These are phyloP conservation scores for Spheniscus mendiculus DNA, from an alignment of 2,113 vertebrate genomes.

Conservation along the genomic window DNA sequence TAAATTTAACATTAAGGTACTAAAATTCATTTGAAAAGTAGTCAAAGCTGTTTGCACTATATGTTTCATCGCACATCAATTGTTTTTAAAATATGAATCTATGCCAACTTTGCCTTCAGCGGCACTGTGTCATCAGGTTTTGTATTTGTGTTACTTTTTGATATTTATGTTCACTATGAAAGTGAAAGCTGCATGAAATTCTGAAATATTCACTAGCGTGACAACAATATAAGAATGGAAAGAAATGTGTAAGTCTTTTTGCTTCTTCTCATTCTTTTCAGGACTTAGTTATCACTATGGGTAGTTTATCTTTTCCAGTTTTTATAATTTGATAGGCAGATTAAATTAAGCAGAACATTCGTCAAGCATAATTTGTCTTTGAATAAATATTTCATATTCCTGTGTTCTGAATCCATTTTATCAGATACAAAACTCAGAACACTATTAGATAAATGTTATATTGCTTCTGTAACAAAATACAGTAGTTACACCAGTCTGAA, in stretches of 20 bases:
- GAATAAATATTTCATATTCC: background rate
- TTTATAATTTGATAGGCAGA: background rate
- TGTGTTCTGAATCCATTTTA: background rate
- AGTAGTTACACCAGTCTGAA: background rate
- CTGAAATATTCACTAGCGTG: background rate
- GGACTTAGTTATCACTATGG: background rate
- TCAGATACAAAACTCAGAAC: background rate
- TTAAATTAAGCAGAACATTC: background rate
- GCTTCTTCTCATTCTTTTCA: background rate
- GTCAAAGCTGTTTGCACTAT: background rate
- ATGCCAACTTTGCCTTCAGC: background rate
- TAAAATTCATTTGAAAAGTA: background rate
- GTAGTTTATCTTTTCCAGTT: background rate
- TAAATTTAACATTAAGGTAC: background rate
- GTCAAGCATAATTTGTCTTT: background rate
- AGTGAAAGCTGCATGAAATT: background rate
- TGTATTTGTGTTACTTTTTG: background rate
- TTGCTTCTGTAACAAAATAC: background rate
- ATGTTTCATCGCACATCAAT: background rate
- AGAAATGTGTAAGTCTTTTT: background rate
- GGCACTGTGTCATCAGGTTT: background rate
- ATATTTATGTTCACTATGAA: background rate
- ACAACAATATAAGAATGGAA: background rate
- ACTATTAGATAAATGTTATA: background rate
- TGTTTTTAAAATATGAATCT: background rate